phyloP scores from a whole-genome alignment of 2,888 invertebrate species.

The Gortyna flavago region DNA sequence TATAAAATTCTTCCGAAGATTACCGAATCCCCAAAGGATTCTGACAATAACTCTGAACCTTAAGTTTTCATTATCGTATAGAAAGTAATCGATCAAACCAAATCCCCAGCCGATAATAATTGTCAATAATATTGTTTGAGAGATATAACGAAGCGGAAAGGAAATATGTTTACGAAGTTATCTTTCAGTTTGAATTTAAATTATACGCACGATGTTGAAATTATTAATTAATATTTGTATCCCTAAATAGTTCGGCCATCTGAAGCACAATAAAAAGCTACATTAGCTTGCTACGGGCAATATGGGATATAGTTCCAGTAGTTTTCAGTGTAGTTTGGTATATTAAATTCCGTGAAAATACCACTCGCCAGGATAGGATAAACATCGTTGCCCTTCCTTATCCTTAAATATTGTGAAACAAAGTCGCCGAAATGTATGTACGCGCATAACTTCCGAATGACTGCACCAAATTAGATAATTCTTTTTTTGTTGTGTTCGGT shows the following conservation, averaged over 20 bases:
- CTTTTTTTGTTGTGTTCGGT: too few species aligned
- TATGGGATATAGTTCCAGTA: not conserved
- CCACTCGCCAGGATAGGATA: not conserved
- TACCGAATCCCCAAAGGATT: not conserved
- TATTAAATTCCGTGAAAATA: not conserved
- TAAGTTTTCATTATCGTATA: conserved; percentile 12
- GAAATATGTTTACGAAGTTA: not conserved
- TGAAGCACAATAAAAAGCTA: not conserved
- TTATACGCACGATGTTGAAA: not conserved
- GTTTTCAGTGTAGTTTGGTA: not conserved
- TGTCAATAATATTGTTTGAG: conserved; percentile 21
- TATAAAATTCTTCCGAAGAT: conserved; percentile 8
- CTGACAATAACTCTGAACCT: conserved; percentile 17
- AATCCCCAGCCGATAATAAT: conserved; percentile 19
- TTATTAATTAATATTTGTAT: not conserved
- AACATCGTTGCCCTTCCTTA: too few species aligned
- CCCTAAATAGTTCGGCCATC: not conserved
- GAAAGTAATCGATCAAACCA: conserved; percentile 23
- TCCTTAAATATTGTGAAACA: too few species aligned
- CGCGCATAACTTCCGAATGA: too few species aligned
- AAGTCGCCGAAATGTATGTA: too few species aligned
- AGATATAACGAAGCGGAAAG: not conserved
- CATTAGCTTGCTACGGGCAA: not conserved
- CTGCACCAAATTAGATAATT: too few species aligned
- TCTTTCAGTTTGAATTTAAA: not conserved